Percentiles rank a stretch among this genome's conserved stretches.
Evolutionary conservation across 2,888 invertebrate species (phyloP).

Genomic region (Bombylius discolor): DNA sequence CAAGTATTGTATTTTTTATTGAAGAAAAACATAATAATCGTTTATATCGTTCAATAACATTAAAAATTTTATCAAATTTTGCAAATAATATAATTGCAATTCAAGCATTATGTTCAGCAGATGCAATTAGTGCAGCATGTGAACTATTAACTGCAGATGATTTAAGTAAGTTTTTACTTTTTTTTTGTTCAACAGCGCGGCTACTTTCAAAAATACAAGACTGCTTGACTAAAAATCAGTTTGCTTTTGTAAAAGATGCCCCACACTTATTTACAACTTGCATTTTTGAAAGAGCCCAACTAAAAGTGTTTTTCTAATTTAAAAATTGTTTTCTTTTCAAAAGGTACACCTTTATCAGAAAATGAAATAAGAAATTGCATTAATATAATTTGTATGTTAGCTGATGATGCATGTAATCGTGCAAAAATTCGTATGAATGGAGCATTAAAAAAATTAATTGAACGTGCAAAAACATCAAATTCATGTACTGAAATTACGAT

Average conservation of each 20-base stretch:
- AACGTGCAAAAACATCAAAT: slow-evolving; percentile 27
- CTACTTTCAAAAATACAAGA: too few species aligned
- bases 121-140: slow-evolving; percentile 32
- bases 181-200: too few species aligned
- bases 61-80: slow-evolving; percentile 33
- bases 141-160: slow-evolving; percentile 25
- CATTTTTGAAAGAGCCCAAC: too few species aligned
- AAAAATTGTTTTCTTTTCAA: not conserved
- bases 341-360: slow-evolving; percentile 22
- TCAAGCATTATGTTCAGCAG: slow-evolving; percentile 26
- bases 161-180: slow-evolving; percentile 15
- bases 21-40: slow-evolving; percentile 20
- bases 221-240: too few species aligned
- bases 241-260: too few species aligned
- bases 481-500: slow-evolving; percentile 28
- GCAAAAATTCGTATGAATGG: slow-evolving; percentile 34
- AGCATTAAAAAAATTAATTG: slow-evolving; percentile 28
- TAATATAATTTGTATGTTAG: slow-evolving; percentile 30
- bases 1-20: slow-evolving; percentile 29
- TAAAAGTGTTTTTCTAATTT: not conserved
- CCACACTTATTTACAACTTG: too few species aligned
- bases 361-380: slow-evolving; percentile 31
- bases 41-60: slow-evolving; percentile 24
- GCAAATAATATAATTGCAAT: slow-evolving; percentile 27
- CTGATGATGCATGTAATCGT: slow-evolving; percentile 33